phyloP scores from a whole-genome alignment of 2,113 vertebrate species.

The Willisornis vidua region DNA sequence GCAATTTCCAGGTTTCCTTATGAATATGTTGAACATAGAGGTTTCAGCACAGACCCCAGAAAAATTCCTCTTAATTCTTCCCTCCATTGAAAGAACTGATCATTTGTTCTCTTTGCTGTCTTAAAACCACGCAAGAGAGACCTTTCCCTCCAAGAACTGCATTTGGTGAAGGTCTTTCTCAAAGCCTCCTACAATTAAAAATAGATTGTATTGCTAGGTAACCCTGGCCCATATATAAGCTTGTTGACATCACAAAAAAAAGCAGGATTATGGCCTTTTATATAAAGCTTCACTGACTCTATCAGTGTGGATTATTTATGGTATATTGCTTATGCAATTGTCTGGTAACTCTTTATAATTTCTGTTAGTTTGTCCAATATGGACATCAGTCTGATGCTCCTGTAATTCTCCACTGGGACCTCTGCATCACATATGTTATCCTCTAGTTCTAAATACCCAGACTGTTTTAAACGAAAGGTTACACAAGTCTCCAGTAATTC shows the following conservation, averaged over 20 bases:
- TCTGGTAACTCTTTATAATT: background rate
- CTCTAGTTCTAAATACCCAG: background rate
- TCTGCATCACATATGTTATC: background rate
- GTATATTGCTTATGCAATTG: background rate
- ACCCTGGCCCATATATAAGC: background rate
- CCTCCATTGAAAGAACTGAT: background rate
- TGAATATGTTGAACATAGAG: background rate
- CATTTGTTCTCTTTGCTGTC: background rate
- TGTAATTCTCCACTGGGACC: background rate
- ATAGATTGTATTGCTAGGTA: background rate
- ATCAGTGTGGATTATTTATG: background rate
- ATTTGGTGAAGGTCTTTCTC: background rate
- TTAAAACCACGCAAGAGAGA: background rate
- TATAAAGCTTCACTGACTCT: background rate
- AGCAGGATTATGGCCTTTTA: background rate
- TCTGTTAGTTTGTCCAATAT: background rate
- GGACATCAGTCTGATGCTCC: background rate
- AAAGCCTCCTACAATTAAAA: background rate
- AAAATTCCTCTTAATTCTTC: background rate
- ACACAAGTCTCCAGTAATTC: background rate
- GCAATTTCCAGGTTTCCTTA: background rate
- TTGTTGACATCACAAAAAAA: background rate
- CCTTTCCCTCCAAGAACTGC: background rate
- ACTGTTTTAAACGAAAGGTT: constrained; percentile 11
- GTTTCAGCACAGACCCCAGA: background rate